Evolutionary conservation across 2,888 invertebrate genomes (phyloP), one percentile per base, ranked within the genome.

Genomic region (Torymus aiolomorphi): DNA sequence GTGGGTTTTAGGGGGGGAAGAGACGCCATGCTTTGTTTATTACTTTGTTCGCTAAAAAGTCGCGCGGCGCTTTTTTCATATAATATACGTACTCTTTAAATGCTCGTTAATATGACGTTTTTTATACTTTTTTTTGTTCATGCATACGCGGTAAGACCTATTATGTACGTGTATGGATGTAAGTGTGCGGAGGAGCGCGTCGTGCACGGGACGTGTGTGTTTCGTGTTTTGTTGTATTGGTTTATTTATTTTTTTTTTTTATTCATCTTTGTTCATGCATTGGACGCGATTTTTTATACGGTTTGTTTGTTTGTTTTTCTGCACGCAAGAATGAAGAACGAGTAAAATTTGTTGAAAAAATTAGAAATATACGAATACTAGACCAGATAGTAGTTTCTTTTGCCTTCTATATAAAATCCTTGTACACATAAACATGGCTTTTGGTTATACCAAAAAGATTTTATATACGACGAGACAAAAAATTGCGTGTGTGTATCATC

Each of bases 21-120:
- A 78, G 61, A 74, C 66, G 66, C 67, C 70, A 70, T 78, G 54
- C 59, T 69, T 70, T 57, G 61, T 31, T 77, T 76, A 49, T 57
- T 49, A 61, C 54, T 52, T 56, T 52, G 54, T 56, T 31, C 24
- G 66, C 61, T 66, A 56, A 66, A 75, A 80, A 71, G 16, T 75
- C 54, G 52, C 54, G 52, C 73, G 63, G 65, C 62, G 63, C 54
- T 14, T 76, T 80, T 42, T 49, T 67, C 54, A 13, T 66, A 42
- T 52, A 49, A 59, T 20, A 63, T 76, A 24, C 16, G n/a, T 59
- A n/a, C 24, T 61, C 49, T 66, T 80, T 78, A 76, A 81, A 79
- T 79, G 78, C 79, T 81, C 70, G 70, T 61, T 42, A 72, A 65
- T 76, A 79, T 76, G 76, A 79, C 81, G 10, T 80, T 66, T 63